Percentiles rank a stretch among this genome's conserved stretches.
Conservation (phyloP, 2,888 invertebrate genomes). For the Ecdyonurus torrentis region DNA sequence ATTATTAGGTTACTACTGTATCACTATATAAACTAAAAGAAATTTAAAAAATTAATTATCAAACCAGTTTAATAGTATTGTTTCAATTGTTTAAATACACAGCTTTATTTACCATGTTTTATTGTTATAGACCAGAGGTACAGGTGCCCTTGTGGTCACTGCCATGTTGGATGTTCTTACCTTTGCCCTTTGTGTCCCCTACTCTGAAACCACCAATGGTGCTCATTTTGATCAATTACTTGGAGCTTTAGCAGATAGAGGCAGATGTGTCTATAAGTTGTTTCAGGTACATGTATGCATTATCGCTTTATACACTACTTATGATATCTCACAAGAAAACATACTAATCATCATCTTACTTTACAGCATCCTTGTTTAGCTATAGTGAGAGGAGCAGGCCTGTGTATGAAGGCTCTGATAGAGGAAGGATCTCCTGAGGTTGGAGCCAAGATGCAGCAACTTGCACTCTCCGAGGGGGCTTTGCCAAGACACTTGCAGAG, state of each 20-base stretch:
- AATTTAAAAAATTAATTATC: background rate
- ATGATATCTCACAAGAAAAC: background rate
- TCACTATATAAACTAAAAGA: background rate
- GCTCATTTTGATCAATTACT: constrained; percentile 85
- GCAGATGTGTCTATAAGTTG: constrained; percentile 77
- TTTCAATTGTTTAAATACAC: no score
- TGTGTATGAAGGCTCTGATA: constrained; percentile 92
- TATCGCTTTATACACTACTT: constrained; percentile 17
- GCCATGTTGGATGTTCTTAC: constrained; percentile 98
- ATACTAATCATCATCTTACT: background rate
- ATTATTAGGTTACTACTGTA: constrained; percentile 5
- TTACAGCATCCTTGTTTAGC: constrained; percentile 87
- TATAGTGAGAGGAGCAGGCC: constrained; percentile 93
- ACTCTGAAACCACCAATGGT: constrained; percentile 97
- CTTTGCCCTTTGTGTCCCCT: constrained; percentile 94
- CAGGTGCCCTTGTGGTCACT: constrained; percentile 89
- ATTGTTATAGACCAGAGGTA: constrained; percentile 58
- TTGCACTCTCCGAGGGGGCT: constrained; percentile 93
- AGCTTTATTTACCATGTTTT: background rate
- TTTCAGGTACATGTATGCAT: constrained; percentile 48
- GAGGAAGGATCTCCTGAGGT: constrained; percentile 92
- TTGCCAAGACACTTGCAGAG: constrained; percentile 80
- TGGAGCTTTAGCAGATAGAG: constrained; percentile 85
- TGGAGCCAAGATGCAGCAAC: constrained; percentile 84
- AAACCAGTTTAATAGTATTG: no score